Evolutionary conservation across 1,140 invertebrate genomes (phyloP), one percentile per base, ranked within the genome.

Genomic region (Ephestia elutella): DNA sequence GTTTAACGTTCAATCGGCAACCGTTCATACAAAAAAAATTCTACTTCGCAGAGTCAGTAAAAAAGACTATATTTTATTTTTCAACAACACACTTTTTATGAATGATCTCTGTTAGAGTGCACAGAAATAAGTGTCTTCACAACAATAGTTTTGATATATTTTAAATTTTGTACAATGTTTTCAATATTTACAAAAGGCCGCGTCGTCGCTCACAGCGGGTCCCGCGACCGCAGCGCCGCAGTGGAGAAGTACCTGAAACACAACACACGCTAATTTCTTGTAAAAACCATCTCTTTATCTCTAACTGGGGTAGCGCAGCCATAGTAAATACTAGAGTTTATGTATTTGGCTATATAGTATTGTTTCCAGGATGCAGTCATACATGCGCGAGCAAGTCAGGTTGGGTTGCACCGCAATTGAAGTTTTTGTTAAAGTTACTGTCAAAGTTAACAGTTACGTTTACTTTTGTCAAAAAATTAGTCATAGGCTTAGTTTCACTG

Each of bases 211-310:
- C 54, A 62, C 35, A 62, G 49, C 15, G 55, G 62, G 38, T 53
- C 59, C 9, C 61, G 66, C 50, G 49, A 35, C 49, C n/a, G 49
- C 60, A 53, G 51, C 53, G 62, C 57, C n/a, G 28, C 55, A 13
- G 65, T 55, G 28, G 68, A 54, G 58, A 55, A 58, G 59, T 63
- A 65, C 54, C 71, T 71, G 66, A 58, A 66, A 65, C 28, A 55
- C 13, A 38, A 15, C 30, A 13, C n/a, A 32, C 20, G 0, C n/a
- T 9, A n/a, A 1, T 25, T n/a, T 15, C 38, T 17, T 44, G 13
- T 15, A 10, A 5, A 44, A n/a, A 44, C 2, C 1, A 3, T 44
- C 2, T 44, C 0, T 15, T 10, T n/a, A 44, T 44, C 13, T 3
- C 38, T 44, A 44, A 44, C 2, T 15, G 38, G 38, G 7, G 5